Base-by-base conservation (phyloP, 2,888 invertebrate genomes). In the Lithophane socia region DNA sequence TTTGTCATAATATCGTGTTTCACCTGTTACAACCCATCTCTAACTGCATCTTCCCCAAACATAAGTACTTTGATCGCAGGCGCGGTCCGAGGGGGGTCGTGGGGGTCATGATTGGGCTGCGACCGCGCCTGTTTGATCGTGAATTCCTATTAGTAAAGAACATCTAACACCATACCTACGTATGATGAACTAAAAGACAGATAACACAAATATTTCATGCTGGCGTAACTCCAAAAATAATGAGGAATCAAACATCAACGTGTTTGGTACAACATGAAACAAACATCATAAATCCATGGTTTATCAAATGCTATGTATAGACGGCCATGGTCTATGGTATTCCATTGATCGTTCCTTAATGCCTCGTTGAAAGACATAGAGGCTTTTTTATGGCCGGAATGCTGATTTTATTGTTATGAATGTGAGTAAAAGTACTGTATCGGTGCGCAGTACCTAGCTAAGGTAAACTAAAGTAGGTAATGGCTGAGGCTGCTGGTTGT, bases 211-310 rank as follows among this genome's bases (percentile, higher is more conserved):
- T 67, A 63, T 76, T 71, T 56, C 21, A 37, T 13, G 70, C 21
- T 83, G 85, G 76, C 85, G 21, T 29, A 12, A 3, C 47, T 76
- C 85, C 82, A 85, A 85, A 72, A 70, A 71, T 64, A 84, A 73
- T 12, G 5, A 65, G 13, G 44, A 74, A 76, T 76, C 81, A 47
- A 75, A 75, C 75, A 21, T 68, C 79, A 72, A 75, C 58, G 75
- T 69, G 54, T 49, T 70, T 64, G 47, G 65, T 63, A 54, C n/a
- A 60, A 84, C 58, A 56, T 60, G 24, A 37, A 69, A 69, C 63
- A 61, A 84, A 71, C 76, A 75, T 56, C 64, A 68, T 75, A 79
- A 69, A 83, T 56, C 21, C 12, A 69, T 37, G 21, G 73, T 49
- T 65, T 49, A 52, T 52, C 37, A 42, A 24, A 66, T 12, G 24